phyloP scores from a whole-genome alignment of 2,797 vertebrate genomes.

The Diplodus puntazzo region DNA sequence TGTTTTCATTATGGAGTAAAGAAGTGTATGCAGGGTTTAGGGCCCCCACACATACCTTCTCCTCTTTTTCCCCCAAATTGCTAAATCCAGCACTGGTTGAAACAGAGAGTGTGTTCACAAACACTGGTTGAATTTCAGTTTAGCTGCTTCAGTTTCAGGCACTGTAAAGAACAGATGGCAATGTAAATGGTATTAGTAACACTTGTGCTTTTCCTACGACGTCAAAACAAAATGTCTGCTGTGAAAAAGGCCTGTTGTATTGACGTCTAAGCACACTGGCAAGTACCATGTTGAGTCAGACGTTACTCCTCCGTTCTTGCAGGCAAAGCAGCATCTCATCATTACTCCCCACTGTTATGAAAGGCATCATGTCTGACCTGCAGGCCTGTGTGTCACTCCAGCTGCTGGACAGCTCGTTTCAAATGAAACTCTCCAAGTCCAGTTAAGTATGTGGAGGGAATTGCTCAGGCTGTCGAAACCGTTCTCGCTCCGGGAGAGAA shows the following conservation, averaged over 20 bases:
- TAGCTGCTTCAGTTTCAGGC: background rate
- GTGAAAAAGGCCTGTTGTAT: background rate
- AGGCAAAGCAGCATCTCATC: background rate
- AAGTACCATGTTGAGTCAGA: background rate
- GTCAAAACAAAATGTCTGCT: background rate
- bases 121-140: background rate
- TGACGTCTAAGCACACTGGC: background rate
- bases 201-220: background rate
- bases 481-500: slow-evolving; percentile 16
- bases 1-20: too few relatives aligned
- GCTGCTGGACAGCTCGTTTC: slow-evolving; percentile 21
- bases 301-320: background rate
- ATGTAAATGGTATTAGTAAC: background rate
- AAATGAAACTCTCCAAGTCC: slow-evolving; percentile 33
- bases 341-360: background rate
- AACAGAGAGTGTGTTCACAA: too few relatives aligned
- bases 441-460: slow-evolving; percentile 34
- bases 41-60: too few relatives aligned
- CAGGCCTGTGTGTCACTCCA: background rate
- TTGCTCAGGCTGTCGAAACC: slow-evolving; percentile 12
- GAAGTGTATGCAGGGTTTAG: too few relatives aligned
- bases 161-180: too few relatives aligned
- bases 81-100: too few relatives aligned
- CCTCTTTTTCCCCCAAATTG: too few relatives aligned
- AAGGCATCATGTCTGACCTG: background rate